Percentiles rank a stretch among this genome's conserved stretches.
These are phyloP conservation scores for Oryctolagus cuniculus DNA, from an alignment of 2,113 vertebrate genomes.

Conservation along the genomic window DNA sequence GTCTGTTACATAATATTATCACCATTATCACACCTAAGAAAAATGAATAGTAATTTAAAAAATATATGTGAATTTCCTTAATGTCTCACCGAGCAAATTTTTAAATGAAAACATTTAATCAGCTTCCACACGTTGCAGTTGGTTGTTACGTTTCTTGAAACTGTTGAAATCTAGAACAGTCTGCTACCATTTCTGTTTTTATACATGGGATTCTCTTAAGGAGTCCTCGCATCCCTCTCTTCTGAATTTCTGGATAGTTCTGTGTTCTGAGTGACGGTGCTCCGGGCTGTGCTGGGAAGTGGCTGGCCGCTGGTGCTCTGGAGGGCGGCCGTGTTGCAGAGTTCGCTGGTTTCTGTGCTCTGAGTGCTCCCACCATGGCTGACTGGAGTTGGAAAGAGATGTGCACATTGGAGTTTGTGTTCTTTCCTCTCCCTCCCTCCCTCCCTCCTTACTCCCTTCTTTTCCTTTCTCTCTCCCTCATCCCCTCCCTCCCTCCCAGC, in stretches of 20 bases:
- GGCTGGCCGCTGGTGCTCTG: not conserved
- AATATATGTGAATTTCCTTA: conserved; percentile 21
- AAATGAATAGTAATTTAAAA: conserved; percentile 45
- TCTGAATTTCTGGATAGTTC: not conserved
- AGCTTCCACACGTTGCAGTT: not conserved
- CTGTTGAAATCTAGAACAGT: conserved; percentile 26
- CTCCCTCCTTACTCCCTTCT: too few species aligned
- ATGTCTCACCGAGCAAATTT: not conserved
- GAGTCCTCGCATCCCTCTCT: not conserved
- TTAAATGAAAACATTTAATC: conserved; percentile 7
- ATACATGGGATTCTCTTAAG: not conserved
- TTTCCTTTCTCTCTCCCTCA: too few species aligned
- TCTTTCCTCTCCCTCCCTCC: too few species aligned
- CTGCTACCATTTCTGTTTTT: not conserved
- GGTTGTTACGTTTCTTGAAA: conserved; percentile 15
- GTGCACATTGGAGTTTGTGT: not conserved
- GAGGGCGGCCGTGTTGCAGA: not conserved
- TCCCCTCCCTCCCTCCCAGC: too few species aligned
- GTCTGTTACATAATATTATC: conserved; percentile 6
- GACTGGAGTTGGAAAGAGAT: not conserved
- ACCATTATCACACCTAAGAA: not conserved
- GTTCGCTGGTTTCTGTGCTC: not conserved
- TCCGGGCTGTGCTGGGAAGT: not conserved
- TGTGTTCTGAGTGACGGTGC: not conserved
- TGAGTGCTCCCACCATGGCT: not conserved